Evolutionary conservation across 2,113 vertebrate genomes (phyloP).

Genomic region (Heterotis niloticus): DNA sequence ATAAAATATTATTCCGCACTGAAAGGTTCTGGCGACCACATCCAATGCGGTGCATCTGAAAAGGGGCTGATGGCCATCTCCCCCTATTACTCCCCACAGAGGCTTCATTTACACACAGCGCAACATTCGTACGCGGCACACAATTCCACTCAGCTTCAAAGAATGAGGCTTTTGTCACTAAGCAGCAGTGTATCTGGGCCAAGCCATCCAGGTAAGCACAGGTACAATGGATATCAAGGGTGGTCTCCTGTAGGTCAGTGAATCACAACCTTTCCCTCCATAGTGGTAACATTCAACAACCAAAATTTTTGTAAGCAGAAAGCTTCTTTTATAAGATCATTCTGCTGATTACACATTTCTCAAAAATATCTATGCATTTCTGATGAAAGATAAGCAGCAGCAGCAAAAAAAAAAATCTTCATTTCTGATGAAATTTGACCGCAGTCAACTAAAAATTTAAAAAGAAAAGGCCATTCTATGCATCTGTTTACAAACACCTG

Average conservation of each 20-base stretch:
- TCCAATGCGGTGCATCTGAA: conserved; percentile 29
- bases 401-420: too few species aligned
- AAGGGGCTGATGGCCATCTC: conserved; percentile 27
- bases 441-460: too few species aligned
- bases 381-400: too few species aligned
- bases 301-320: neutral
- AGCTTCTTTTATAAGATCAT: too few species aligned
- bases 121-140: conserved; percentile 48
- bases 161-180: conserved; percentile 48
- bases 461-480: too few species aligned
- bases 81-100: conserved; percentile 35
- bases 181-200: conserved; percentile 10
- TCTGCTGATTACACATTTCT: too few species aligned
- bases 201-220: conserved; percentile 8
- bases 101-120: conserved; percentile 46
- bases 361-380: too few species aligned
- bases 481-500: too few species aligned
- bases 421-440: too few species aligned
- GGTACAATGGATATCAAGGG: neutral
- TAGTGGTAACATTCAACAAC: neutral
- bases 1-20: conserved; percentile 39
- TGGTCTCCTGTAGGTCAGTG: neutral
- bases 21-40: conserved; percentile 33
- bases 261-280: neutral
- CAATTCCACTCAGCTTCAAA: conserved; percentile 42